Conservation (phyloP, 2,113 vertebrate species). For the Anoura caudifer region DNA sequence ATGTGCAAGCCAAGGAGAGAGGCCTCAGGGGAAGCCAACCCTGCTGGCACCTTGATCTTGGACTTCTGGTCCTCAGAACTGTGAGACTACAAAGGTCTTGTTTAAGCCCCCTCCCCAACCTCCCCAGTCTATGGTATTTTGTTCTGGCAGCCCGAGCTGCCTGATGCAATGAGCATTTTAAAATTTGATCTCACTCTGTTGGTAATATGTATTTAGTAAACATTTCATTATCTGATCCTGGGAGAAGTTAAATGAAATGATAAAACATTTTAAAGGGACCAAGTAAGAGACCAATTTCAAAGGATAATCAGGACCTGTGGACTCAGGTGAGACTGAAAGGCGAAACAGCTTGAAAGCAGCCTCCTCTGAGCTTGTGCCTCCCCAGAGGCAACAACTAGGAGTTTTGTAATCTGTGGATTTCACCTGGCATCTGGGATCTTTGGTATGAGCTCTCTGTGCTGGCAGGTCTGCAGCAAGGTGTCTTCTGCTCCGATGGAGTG, state of each 20-base stretch:
- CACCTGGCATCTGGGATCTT: not conserved
- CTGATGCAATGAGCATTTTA: not conserved
- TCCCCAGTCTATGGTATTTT: accelerated
- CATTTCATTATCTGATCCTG: not conserved
- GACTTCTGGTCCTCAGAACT: not conserved
- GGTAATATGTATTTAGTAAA: not conserved
- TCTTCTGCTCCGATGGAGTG: slow-evolving; percentile 50
- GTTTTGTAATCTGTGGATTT: not conserved
- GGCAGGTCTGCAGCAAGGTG: not conserved
- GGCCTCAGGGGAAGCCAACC: not conserved
- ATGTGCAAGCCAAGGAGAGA: no score
- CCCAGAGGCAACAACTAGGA: accelerated
- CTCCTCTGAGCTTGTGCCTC: accelerated
- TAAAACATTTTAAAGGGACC: not conserved
- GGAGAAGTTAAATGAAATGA: not conserved
- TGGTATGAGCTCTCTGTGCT: not conserved
- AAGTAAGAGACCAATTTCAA: not conserved
- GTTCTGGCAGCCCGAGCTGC: not conserved
- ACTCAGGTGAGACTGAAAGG: not conserved
- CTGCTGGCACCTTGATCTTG: not conserved
- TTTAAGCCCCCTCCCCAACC: not conserved
- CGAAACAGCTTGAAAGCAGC: accelerated
- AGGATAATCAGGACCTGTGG: not conserved
- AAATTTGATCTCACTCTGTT: not conserved
- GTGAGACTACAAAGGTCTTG: not conserved